These are phyloP conservation scores for Coecobrya sp. DNA, from an alignment of 2,888 invertebrate species.

Conservation along the genomic window DNA sequence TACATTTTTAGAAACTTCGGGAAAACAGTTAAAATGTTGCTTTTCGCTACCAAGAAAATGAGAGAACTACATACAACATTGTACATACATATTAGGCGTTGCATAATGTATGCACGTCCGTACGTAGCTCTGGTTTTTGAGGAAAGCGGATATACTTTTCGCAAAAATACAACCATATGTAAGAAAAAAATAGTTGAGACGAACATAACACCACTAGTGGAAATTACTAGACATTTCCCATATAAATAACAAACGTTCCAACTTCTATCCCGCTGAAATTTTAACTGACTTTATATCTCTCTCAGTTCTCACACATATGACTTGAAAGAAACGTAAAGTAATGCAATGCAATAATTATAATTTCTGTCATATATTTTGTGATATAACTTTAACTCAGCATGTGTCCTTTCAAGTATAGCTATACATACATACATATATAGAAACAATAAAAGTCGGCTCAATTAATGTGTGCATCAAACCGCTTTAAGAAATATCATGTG, in stretches of 20 bases:
- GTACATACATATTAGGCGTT: too few relatives aligned
- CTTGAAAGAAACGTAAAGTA: not conserved
- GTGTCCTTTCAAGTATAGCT: too few relatives aligned
- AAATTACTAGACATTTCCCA: not conserved
- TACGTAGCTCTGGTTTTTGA: not conserved
- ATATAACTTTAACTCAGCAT: too few relatives aligned
- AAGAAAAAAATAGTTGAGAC: conserved; percentile 41
- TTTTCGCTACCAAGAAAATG: not conserved
- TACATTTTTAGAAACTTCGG: not conserved
- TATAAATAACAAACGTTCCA: not conserved
- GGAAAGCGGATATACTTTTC: conserved; percentile 17
- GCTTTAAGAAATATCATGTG: conserved; percentile 72
- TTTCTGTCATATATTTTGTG: too few relatives aligned
- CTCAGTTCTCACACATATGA: too few relatives aligned
- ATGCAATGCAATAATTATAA: not conserved
- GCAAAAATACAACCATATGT: conserved; percentile 25
- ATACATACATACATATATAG: not conserved
- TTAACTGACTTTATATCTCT: conserved; percentile 26
- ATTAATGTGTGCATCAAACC: conserved; percentile 62
- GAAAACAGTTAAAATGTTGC: not conserved
- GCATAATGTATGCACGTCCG: not conserved
- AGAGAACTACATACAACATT: too few relatives aligned
- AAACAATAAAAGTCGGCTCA: conserved; percentile 52
- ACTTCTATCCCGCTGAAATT: not conserved
- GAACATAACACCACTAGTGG: too few relatives aligned